These are phyloP conservation scores for Amphilophus citrinellus DNA, from an alignment of 2,113 vertebrate species.

Conservation along the genomic window DNA sequence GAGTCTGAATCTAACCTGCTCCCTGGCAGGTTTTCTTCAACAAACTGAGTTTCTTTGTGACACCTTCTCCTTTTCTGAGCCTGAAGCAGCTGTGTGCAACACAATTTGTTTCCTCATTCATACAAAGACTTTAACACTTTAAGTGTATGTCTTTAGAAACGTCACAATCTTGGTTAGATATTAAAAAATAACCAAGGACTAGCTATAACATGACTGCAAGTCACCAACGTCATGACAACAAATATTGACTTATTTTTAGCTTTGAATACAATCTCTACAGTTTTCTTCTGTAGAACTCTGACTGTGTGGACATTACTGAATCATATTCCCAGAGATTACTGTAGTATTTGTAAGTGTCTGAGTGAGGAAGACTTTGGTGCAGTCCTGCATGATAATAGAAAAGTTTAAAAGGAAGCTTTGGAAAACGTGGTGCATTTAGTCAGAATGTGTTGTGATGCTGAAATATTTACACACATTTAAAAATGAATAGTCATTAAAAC, in stretches of 20 bases:
- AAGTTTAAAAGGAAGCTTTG: background rate
- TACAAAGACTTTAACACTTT: background rate
- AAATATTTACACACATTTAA: background rate
- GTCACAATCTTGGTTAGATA: background rate
- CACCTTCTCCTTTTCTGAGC: background rate
- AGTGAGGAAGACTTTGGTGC: background rate
- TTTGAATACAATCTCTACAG: background rate
- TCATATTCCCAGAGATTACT: background rate
- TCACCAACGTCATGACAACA: background rate
- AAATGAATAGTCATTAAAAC: background rate
- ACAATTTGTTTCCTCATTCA: background rate
- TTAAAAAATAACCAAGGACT: background rate
- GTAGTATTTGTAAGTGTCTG: background rate
- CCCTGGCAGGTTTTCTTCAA: background rate
- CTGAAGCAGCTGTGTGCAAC: background rate
- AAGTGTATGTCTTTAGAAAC: background rate
- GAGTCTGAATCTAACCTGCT: background rate
- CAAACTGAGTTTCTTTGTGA: background rate
- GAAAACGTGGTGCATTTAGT: background rate
- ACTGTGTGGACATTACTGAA: background rate
- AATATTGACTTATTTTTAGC: background rate
- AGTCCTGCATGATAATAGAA: background rate
- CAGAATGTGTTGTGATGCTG: background rate
- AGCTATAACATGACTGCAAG: fast-evolving
- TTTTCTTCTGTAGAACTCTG: background rate